A percentile compares a stretch with the other conserved stretches of the same genome.
These are phyloP conservation scores for Lamproptera curius DNA, from an alignment of 2,888 invertebrate genomes.

Conservation along the genomic window DNA sequence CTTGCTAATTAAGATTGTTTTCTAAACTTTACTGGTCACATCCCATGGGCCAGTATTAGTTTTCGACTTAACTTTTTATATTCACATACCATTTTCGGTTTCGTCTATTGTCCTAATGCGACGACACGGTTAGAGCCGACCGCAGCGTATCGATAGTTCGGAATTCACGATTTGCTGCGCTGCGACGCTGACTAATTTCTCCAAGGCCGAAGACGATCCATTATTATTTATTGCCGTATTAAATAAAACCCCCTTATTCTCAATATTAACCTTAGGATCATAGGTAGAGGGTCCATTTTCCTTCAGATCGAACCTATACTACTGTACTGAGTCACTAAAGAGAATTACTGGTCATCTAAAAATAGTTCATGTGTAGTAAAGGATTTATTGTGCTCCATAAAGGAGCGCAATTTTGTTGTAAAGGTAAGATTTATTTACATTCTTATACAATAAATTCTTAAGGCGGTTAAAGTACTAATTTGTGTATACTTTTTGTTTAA, in stretches of 20 bases:
- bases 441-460: constrained; percentile 10
- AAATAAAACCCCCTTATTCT: constrained; percentile 41
- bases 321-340: constrained; percentile 55
- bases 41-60: too few species aligned
- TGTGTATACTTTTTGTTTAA: too few species aligned
- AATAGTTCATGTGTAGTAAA: constrained; percentile 47
- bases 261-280: constrained; percentile 36
- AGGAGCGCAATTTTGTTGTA: constrained; percentile 34
- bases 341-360: constrained; percentile 54
- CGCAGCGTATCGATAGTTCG: constrained; percentile 9
- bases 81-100: too few species aligned
- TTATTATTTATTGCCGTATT: constrained; percentile 73
- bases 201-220: constrained; percentile 71
- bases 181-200: constrained; percentile 65
- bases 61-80: too few species aligned
- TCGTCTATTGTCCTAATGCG: background rate
- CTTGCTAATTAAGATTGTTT: too few species aligned
- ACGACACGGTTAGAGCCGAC: constrained; percentile 1
- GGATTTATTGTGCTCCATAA: constrained; percentile 33
- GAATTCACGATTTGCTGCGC: constrained; percentile 38
- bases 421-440: constrained; percentile 23
- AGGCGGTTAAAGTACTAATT: too few species aligned
- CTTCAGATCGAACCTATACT: constrained; percentile 56
- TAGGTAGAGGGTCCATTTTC: constrained; percentile 39
- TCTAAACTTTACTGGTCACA: too few species aligned